Evolutionary conservation across 2,797 vertebrate species (phyloP), one percentile per base, ranked within the genome.

Genomic region (Gymnocypris eckloni): DNA sequence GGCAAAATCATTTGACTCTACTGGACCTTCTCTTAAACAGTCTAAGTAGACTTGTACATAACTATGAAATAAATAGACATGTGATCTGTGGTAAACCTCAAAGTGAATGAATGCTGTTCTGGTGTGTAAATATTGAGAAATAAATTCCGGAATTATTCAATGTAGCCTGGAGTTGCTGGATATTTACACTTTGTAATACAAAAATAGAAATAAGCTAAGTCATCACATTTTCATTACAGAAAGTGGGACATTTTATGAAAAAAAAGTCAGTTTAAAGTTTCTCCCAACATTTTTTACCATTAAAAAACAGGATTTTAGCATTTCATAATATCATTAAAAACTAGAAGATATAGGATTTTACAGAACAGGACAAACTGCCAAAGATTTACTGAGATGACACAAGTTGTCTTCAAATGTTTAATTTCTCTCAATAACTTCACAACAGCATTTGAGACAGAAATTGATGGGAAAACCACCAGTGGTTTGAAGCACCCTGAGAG

Each of bases 11-110:
- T 76, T 66, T 64, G 59, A 78, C 59, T n/a, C 28, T 41, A 54
- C 52, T 81, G 76, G 75, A 79, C 83, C 22, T 70, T 59, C 66
- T 79, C 50, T 48, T 70, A 79, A 45, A 67, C 43, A 67, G 72
- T 67, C 33, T 28, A 13, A 37, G 50, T 71, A 79, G 76, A 85
- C 39, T 79, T 79, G 83, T 79, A 85, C 67, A 85, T 85, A 85
- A 45, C 41, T 39, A 45, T 61, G 66, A 71, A 71, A 50, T 18
- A 45, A 5, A 50, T 16, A 13, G 25, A 79, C 8, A 16, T 59
- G 76, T 79, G 59, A 54, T 33, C n/a, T 43, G 67, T 64, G 41
- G 67, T 71, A 15, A 67, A 66, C 43, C 71, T 83, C 20, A 76
- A 28, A 64, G 6, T 59, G n/a, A 79, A 71, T 7, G 16, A 64